These are phyloP conservation scores for Origma solitaria DNA, from an alignment of 2,113 vertebrate genomes.

Conservation along the genomic window DNA sequence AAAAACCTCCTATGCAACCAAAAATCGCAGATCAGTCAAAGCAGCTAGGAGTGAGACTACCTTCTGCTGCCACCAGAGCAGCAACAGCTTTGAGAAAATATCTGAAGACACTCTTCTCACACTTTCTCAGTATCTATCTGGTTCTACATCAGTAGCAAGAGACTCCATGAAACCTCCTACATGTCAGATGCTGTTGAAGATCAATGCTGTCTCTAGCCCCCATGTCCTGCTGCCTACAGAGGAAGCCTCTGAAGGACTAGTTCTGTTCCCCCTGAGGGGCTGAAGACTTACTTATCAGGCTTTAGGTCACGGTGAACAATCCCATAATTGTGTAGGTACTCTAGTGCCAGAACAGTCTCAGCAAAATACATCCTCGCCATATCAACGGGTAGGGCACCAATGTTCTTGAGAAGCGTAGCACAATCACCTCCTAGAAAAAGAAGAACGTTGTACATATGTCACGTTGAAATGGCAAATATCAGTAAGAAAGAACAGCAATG, in stretches of 20 bases:
- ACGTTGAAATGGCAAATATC: background rate
- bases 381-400: slow-evolving; percentile 91
- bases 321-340: slow-evolving; percentile 96
- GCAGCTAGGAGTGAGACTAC: background rate
- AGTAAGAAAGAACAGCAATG: background rate
- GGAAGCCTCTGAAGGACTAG: background rate
- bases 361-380: slow-evolving; percentile 98
- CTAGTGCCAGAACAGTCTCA: slow-evolving; percentile 91
- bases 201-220: background rate
- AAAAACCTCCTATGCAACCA: background rate
- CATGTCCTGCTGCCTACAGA: background rate
- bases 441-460: background rate
- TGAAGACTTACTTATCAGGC: slow-evolving; percentile 88
- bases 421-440: slow-evolving; percentile 87
- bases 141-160: background rate
- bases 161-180: background rate
- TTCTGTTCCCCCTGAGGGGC: background rate
- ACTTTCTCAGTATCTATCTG: background rate
- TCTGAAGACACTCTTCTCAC: background rate
- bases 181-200: background rate
- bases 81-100: background rate
- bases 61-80: background rate
- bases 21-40: background rate
- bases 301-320: slow-evolving; percentile 98
- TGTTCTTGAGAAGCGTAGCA: slow-evolving; percentile 94